A percentile compares a stretch with the other conserved stretches of the same genome.
Evolutionary conservation across 2,113 vertebrate genomes (phyloP).

Genomic region (Sebastes schlegelii): DNA sequence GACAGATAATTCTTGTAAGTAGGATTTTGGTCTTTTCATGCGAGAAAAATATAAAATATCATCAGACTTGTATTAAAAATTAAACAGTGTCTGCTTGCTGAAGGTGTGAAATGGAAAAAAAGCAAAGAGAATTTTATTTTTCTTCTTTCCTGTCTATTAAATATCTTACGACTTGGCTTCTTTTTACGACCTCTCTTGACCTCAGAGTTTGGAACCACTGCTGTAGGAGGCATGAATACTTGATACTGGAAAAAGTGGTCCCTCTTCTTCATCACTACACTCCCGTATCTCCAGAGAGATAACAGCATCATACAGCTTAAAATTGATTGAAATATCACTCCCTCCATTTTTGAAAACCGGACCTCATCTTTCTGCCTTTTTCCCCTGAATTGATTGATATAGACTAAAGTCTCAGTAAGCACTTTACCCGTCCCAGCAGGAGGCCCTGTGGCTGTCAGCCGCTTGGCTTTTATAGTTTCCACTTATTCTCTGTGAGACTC

Average conservation of each 20-base stretch:
- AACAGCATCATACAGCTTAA: neutral
- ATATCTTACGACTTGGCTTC: neutral
- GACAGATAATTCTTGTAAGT: neutral
- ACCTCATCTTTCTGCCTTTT: neutral
- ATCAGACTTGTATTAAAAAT: neutral
- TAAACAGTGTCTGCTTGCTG: neutral
- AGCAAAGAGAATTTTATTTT: neutral
- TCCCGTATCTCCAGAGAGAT: neutral
- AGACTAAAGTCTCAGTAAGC: neutral
- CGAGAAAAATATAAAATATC: neutral
- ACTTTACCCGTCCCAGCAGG: neutral
- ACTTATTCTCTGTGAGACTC: neutral
- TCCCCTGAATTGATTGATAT: conserved; percentile 2
- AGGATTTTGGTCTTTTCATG: neutral
- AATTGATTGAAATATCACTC: conserved; percentile 1
- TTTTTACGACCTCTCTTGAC: neutral
- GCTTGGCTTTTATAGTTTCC: neutral
- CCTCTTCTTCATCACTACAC: neutral
- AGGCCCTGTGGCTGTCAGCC: neutral
- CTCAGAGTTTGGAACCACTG: neutral
- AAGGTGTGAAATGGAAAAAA: too few relatives aligned
- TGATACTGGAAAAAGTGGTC: neutral
- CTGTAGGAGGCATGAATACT: neutral
- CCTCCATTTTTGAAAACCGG: neutral
- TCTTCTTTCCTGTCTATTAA: neutral